Percentiles rank a stretch among this genome's conserved stretches.
phyloP scores from a whole-genome alignment of 2,797 vertebrate species.

The Labroides dimidiatus region DNA sequence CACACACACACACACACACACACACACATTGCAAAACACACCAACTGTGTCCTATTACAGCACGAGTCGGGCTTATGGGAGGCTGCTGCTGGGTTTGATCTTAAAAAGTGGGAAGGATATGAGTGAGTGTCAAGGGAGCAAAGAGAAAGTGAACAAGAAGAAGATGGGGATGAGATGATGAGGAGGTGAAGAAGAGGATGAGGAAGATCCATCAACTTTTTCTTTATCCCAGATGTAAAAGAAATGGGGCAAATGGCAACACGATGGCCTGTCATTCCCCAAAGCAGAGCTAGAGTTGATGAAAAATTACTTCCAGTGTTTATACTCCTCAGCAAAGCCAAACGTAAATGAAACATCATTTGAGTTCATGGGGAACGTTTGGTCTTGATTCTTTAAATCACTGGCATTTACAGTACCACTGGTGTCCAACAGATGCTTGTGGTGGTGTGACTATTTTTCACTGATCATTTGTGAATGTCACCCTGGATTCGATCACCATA shows the following conservation, averaged over 20 bases:
- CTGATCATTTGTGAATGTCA: constrained; percentile 41
- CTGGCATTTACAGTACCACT: constrained; percentile 43
- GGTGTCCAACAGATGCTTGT: constrained; percentile 43
- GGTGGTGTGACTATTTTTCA: constrained; percentile 46
- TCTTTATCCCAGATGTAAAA: constrained; percentile 20
- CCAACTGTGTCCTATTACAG: constrained; percentile 68
- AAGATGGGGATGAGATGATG: constrained; percentile 37
- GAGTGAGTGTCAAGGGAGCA: constrained; percentile 54
- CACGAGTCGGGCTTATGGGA: constrained; percentile 56
- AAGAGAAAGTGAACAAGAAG: constrained; percentile 27
- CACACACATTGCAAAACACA: constrained; percentile 50
- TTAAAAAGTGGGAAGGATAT: constrained; percentile 61
- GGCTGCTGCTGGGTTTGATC: constrained; percentile 60
- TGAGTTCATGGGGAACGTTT: constrained; percentile 52
- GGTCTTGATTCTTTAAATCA: constrained; percentile 51
- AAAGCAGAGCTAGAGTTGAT: constrained; percentile 2
- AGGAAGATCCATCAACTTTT: constrained; percentile 39
- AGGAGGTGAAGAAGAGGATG: constrained; percentile 9
- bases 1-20: too few relatives aligned
- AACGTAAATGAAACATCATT: constrained; percentile 39
- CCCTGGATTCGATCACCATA: constrained; percentile 38
- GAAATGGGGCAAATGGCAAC: constrained; percentile 16
- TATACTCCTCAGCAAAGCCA: constrained; percentile 22
- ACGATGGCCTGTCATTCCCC: constrained; percentile 17
- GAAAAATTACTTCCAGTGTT: constrained; percentile 46